Evolutionary conservation across 1,140 invertebrate genomes (phyloP), one percentile per base, ranked within the genome.

Genomic region (Lasioglossum baleicum): DNA sequence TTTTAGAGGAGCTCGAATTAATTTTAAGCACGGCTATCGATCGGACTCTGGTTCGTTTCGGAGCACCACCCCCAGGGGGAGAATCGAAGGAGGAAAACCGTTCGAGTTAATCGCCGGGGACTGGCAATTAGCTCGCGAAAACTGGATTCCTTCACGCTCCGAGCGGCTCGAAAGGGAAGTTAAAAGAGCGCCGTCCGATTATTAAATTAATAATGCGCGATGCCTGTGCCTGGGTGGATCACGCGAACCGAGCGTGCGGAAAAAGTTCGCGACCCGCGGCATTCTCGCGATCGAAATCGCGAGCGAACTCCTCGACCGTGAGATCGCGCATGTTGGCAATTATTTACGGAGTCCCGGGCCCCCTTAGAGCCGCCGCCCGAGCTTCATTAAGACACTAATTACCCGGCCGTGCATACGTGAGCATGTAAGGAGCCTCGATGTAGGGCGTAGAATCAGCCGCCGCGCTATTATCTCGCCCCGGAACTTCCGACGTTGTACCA

Each of bases 311-410:
- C 75, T 82, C 71, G 72, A 58, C 56, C 60, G 72, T 35, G 75
- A 86, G 80, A 83, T 81, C 69, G 82, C 67, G 70, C 74, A 74
- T 75, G 86, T 72, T 81, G 82, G 83, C 75, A 86, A 88, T 89
- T 91, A 90, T 91, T 91, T 90, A 88, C 67, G 75, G 77, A 86
- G 83, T 68, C 56, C 51, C 40, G 26, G 26, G 58, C 73, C 65
- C 83, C 75, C 70, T 53, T 6, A 2, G 70, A 44, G 75, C 61
- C 26, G 3, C 7, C 7, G 11, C 51, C 67, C 75, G 64, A 70
- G 80, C 81, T 89, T 91, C 86, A 84, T 91, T 89, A 90, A 90
- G 87, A 88, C 77, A 87, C 89, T 90, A 91, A 91, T 91, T 91
- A 90, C 87, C 83, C 35, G 35, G 75, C 70, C 85, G 84, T 88